A percentile compares a stretch with the other conserved stretches of the same genome.
Evolutionary conservation across 2,113 vertebrate species (phyloP).

Genomic region (Pantherophis guttatus): DNA sequence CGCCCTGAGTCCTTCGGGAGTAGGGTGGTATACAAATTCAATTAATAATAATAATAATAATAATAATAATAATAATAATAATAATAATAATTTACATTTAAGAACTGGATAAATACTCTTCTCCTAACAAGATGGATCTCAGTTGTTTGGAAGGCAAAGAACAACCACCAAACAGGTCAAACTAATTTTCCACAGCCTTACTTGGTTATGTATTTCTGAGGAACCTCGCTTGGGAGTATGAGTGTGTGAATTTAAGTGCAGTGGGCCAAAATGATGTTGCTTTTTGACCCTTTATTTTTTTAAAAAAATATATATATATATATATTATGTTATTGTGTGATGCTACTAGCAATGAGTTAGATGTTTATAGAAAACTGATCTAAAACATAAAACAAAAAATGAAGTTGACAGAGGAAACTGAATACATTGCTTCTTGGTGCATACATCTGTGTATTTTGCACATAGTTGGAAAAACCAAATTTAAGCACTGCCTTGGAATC

Average conservation of each 20-base stretch:
- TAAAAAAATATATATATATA: too few relatives aligned
- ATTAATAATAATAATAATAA: too few relatives aligned
- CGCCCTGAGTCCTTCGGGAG: too few relatives aligned
- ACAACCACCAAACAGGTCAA: background rate
- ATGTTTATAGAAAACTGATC: constrained; percentile 14
- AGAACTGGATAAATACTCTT: background rate
- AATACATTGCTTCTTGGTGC: constrained; percentile 50
- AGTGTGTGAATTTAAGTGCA: background rate
- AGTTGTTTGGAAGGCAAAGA: background rate
- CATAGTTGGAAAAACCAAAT: constrained; percentile 62
- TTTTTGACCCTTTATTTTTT: background rate
- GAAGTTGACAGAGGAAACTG: constrained; percentile 51
- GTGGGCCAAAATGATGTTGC: background rate
- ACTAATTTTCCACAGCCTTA: background rate
- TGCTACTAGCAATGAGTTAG: background rate
- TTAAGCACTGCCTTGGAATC: constrained; percentile 65
- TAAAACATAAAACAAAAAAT: constrained; percentile 50
- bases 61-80: too few relatives aligned
- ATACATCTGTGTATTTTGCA: constrained; percentile 67
- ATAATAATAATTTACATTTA: background rate
- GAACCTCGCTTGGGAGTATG: background rate
- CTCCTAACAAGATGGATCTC: background rate
- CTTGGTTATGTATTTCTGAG: background rate
- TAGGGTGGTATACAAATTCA: too few relatives aligned
- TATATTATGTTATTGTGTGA: background rate